Base-by-base conservation (phyloP, 2,888 invertebrate species). In the Oscheius sp. region DNA sequence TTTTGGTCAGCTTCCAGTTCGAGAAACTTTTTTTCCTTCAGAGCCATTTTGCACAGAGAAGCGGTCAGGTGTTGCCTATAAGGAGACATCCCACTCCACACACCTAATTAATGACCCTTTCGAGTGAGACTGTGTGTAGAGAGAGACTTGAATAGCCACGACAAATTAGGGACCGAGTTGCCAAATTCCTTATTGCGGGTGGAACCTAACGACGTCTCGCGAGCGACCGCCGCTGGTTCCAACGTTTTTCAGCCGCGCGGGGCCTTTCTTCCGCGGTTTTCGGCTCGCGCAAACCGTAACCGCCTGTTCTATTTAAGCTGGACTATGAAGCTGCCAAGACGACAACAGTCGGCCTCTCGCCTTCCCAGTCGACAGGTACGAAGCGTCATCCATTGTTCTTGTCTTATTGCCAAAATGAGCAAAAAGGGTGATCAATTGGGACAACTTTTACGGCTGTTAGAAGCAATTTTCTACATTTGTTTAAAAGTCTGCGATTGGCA, bases 201-300 rank as follows among this genome's bases (percentile, higher is more conserved):
- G 50, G 27, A 52, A 52, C 50, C 50, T 27, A 31, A n/a, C 27
- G 50, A n/a, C 50, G 15, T 52, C 50, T 42, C 42, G n/a, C 37
- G 37, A 8, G 37, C 37, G n/a, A 42, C n/a, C n/a, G n/a, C n/a
- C n/a, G n/a, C n/a, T 42, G 55, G 55, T 55, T 55, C 55, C 55
- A 55, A 55, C 15, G 34, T 55, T 55, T 61, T 61, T 61, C 45
- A 45, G 20, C 61, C 61, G 61, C 31, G 27, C 61, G 61, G 42
- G 37, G 29, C 27, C 61, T 61, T 61, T 61, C 61, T 61, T 61
- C 61, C 61, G 61, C 61, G 61, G 61, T 61, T 61, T 61, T 61
- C 61, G 61, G 42, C 61, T 42, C 45, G 29, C 27, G 15, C 15
- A 27, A 25, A 42, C 25, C 61, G 61, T 61, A 61, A 61, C 61